These are phyloP conservation scores for Sciurus niger DNA, from an alignment of 2,113 vertebrate genomes.

Conservation along the genomic window DNA sequence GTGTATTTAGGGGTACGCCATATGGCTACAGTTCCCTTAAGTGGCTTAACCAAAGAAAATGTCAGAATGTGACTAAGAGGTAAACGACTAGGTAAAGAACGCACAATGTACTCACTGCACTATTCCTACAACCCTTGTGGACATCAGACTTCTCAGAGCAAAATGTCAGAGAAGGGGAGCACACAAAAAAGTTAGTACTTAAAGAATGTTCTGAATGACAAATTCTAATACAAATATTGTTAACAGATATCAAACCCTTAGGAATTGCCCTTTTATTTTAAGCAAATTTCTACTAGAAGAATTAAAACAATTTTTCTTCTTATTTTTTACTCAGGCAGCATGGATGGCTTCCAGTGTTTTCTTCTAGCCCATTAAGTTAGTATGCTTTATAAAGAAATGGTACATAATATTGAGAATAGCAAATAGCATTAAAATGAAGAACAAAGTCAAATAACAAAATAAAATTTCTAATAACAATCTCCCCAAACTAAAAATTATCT, in stretches of 20 bases:
- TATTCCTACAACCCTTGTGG: not conserved
- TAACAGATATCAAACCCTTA: constrained; percentile 2
- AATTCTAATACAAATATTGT: not conserved
- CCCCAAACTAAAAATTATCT: constrained; percentile 5
- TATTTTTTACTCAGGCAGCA: not conserved
- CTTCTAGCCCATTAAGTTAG: not conserved
- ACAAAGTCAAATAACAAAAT: constrained; percentile 39
- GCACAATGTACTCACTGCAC: not conserved
- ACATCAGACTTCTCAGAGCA: not conserved
- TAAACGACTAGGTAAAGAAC: not conserved
- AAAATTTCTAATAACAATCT: constrained; percentile 35
- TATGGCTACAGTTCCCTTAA: not conserved
- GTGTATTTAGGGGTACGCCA: not conserved
- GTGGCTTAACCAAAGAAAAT: not conserved
- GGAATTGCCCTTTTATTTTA: not conserved
- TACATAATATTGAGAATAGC: not conserved
- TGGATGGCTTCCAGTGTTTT: not conserved
- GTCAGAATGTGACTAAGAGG: not conserved
- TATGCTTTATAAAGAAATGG: not conserved
- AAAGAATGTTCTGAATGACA: not conserved
- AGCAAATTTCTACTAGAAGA: not conserved
- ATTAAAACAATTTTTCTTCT: not conserved
- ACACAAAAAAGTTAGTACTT: not conserved
- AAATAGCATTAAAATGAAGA: not conserved
- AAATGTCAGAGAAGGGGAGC: not conserved